Base-by-base conservation (phyloP, 2,797 vertebrate genomes). In the Phataginus tetradactyla region DNA sequence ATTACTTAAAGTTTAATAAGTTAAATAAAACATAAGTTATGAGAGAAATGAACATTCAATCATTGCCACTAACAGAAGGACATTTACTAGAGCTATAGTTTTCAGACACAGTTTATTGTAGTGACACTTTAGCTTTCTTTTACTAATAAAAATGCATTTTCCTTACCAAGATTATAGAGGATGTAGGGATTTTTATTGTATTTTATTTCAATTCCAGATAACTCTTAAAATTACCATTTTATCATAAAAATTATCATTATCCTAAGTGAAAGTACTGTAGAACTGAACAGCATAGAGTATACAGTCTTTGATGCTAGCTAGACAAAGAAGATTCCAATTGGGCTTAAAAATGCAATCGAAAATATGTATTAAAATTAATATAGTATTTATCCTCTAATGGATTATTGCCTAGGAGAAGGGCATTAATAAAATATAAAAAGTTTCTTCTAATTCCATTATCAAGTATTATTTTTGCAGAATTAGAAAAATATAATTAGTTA, bases 361-460 rank as follows among this genome's bases (percentile, higher is more conserved):
- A 88, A 9, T 32, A 59, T 17, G 25, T 66, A 53, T 34, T 42
- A 66, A 74, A 89, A 51, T 18, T 0, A 3, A 83, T 42, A 20
- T 61, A 64, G 45, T 51, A 66, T 37, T 59, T 83, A 21, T 34
- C 2, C 79, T 34, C 90, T 88, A 90, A 53, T 34, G 5, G 34
- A 81, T 68, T 51, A 61, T 90, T 88, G 4, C 27, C 79, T 84
- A 90, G 34, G 3, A 83, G 5, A 32, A 81, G 7, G 1, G 1
- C 10, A 57, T 39, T 6, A 14, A 59, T 79, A 69, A 89, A 51
- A 14, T 74, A 55, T 55, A 86, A 71, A 91, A 55, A 8, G 4
- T 49, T 53, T 72, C 20, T 88, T 90, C 29, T 81, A 88, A 96
- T 81, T 83, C 49, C 42, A 27, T 85, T 93, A 37, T 59, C 45